phyloP scores from a whole-genome alignment of 2,797 vertebrate genomes.

The Ptychadena robeensis region DNA sequence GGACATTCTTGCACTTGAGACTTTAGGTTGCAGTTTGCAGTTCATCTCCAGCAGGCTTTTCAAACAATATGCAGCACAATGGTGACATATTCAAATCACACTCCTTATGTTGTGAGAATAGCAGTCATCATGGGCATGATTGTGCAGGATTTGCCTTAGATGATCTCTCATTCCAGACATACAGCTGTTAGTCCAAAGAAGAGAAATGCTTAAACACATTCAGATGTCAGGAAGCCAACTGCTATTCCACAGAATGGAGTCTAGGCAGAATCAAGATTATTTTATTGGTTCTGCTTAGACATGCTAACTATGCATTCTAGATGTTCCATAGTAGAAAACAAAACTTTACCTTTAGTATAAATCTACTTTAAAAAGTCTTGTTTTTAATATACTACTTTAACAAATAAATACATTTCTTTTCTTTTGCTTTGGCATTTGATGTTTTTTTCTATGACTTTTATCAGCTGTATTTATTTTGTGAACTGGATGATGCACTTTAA shows the following conservation, averaged over 20 bases:
- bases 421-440: not conserved
- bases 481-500: not conserved
- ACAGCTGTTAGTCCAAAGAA: not conserved
- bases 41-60: too few relatives aligned
- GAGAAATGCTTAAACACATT: not conserved
- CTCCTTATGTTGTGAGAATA: too few relatives aligned
- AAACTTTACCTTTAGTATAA: not conserved
- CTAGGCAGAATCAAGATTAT: not conserved
- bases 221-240: not conserved
- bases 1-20: too few relatives aligned
- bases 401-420: not conserved
- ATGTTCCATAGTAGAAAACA: too few relatives aligned
- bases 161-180: too few relatives aligned
- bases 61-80: too few relatives aligned
- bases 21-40: too few relatives aligned
- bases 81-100: too few relatives aligned
- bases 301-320: not conserved
- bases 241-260: not conserved
- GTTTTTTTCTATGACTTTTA: not conserved
- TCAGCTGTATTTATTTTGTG: constrained; percentile 2
- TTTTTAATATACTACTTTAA: not conserved
- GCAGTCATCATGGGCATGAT: too few relatives aligned
- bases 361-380: too few relatives aligned
- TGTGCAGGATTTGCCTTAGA: too few relatives aligned
- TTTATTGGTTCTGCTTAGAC: not conserved